phyloP scores from a whole-genome alignment of 2,797 vertebrate species.

The Yasuhikotakia modesta region DNA sequence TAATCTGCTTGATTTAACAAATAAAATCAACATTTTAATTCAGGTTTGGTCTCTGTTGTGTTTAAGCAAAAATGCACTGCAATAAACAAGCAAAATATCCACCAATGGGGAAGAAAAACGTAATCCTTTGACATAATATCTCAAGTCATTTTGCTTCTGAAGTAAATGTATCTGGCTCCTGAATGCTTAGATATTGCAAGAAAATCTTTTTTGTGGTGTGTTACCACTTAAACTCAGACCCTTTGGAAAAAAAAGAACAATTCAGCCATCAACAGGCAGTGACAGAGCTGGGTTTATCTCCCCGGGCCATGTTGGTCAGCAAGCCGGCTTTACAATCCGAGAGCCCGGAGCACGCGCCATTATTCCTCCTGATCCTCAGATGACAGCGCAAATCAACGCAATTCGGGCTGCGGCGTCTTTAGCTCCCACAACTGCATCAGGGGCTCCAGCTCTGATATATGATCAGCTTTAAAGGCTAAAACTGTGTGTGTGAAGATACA shows the following conservation, averaged over 20 bases:
- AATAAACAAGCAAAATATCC: no score
- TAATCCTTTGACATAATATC: no score
- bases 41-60: no score
- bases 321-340: constrained; percentile 53
- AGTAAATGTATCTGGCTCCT: no score
- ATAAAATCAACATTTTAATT: no score
- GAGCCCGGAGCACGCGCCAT: constrained; percentile 46
- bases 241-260: constrained; percentile 56
- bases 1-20: no score
- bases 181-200: no score
- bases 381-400: constrained; percentile 59
- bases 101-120: no score
- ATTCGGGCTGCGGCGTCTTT: not conserved
- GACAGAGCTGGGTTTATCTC: constrained; percentile 61
- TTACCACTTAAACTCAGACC: not conserved
- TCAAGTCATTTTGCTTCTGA: no score
- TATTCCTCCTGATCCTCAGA: constrained; percentile 60
- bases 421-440: constrained; percentile 49
- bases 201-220: no score
- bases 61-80: no score
- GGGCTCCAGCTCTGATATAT: constrained; percentile 49
- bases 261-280: constrained; percentile 55
- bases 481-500: constrained; percentile 19
- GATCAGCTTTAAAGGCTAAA: constrained; percentile 40
- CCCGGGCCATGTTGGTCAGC: constrained; percentile 56